A percentile compares a stretch with the other conserved stretches of the same genome.
Evolutionary conservation across 2,797 vertebrate genomes (phyloP).

Genomic region (Coluber constrictor): DNA sequence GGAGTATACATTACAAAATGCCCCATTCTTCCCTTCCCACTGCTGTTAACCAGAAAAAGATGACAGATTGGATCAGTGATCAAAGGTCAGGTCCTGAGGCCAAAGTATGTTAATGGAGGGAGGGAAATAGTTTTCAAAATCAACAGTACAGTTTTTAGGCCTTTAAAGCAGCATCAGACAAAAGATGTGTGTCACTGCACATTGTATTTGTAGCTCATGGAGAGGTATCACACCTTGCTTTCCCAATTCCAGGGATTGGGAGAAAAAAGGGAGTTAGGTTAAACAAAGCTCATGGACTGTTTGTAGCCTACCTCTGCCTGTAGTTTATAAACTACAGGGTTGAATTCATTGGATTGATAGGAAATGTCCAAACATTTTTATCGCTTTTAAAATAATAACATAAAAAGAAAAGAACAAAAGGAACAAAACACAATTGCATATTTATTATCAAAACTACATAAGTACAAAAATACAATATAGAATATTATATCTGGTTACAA

Average conservation of each 20-base stretch:
- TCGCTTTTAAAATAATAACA: background rate
- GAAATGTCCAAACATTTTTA: background rate
- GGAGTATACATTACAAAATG: slow-evolving; percentile 31
- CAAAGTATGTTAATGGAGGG: background rate
- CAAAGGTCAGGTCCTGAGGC: slow-evolving; percentile 22
- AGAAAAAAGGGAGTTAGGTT: too few species aligned
- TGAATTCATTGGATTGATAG: background rate
- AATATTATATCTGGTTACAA: background rate
- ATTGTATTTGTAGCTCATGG: background rate
- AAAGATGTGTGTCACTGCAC: background rate
- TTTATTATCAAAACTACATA: background rate
- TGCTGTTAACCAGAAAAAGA: slow-evolving; percentile 17
- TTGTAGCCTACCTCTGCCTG: background rate
- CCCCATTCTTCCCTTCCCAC: slow-evolving; percentile 30
- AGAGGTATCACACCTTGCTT: background rate
- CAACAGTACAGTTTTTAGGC: background rate
- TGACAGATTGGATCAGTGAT: slow-evolving; percentile 23
- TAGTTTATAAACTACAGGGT: background rate
- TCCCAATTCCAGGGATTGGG: background rate
- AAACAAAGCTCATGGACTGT: background rate
- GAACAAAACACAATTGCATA: background rate
- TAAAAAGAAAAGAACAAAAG: background rate
- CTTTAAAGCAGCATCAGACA: background rate
- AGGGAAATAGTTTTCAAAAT: background rate
- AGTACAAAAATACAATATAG: background rate